Evolutionary conservation across 1,140 invertebrate genomes (phyloP), one percentile per base, ranked within the genome.

Genomic region (Ostrea denselamellosa): DNA sequence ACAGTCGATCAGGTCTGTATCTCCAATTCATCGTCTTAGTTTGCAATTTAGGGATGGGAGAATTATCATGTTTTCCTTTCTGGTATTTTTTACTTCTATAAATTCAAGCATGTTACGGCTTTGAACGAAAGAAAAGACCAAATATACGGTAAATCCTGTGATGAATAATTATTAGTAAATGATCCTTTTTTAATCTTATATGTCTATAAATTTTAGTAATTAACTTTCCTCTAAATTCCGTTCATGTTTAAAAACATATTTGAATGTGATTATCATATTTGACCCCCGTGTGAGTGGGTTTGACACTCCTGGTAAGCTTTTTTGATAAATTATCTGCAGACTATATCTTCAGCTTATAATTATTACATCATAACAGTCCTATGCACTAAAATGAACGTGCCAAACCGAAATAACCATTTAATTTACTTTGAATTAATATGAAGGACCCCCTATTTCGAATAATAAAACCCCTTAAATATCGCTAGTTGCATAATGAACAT

Each of bases 401-500:
- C 68, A 28, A 34, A 14, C 14, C 25, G 68, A 77, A 28, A 77
- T 28, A 77, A 77, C 68, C 8, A 9, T 28, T 77, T 22, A 77
- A 77, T 77, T 77, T 28, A 77, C 68, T 77, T 77, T 28, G 28
- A 77, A 28, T 77, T 28, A 77, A 77, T 62, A 62, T 62, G 17
- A 28, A 14, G 14, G 28, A 28, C 68, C 68, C 68, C 68, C 68
- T 14, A 77, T 44, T 77, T 14, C 12, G 68, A 34, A 14, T 25
- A 77, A 28, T 77, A 22, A 77, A 77, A 77, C 34, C 28, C 68
- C 68, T 14, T 34, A 34, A 77, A 28, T 77, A 77, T 28, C 68
- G 28, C 22, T 28, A 28, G 68, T 77, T 77, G 68, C 68, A 25
- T 77, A 77, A 77, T 77, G 68, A 77, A 25, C 68, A 77, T 77